phyloP scores from a whole-genome alignment of 2,797 vertebrate species.

The Aeoliscus strigatus region DNA sequence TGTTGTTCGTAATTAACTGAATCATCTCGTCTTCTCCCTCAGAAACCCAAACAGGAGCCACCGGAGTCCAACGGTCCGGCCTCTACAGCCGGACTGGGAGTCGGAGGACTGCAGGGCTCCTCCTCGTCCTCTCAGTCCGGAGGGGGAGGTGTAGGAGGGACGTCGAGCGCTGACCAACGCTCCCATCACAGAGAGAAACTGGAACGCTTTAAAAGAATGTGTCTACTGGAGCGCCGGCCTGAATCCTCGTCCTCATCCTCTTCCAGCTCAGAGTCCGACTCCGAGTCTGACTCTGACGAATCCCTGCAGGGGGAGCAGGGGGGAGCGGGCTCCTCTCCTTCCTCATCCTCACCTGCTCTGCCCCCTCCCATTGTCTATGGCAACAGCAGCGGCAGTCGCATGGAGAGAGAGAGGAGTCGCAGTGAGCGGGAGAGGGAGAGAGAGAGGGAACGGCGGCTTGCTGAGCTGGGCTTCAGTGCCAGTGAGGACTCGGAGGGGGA shows the following conservation, averaged over 20 bases:
- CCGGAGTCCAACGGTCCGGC: constrained; percentile 66
- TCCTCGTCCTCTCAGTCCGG: constrained; percentile 9
- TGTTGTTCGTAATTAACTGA: too few species aligned
- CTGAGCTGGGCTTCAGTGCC: constrained; percentile 79
- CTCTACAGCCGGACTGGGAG: constrained; percentile 42
- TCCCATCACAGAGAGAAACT: constrained; percentile 88
- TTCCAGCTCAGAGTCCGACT: constrained; percentile 81
- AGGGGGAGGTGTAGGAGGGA: constrained; percentile 28
- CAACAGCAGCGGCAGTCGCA: constrained; percentile 45
- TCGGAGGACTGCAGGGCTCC: constrained; percentile 46
- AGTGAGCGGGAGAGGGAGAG: constrained; percentile 57
- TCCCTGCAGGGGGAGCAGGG: constrained; percentile 50
- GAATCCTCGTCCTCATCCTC: constrained; percentile 84
- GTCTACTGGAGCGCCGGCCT: constrained; percentile 83
- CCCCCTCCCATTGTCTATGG: constrained; percentile 50
- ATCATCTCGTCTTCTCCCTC: neutral
- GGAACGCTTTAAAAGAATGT: constrained; percentile 90
- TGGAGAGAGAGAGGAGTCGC: constrained; percentile 44
- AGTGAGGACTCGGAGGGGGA: constrained; percentile 79
- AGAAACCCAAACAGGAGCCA: constrained; percentile 82
- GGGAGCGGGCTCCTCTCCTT: constrained; percentile 50
- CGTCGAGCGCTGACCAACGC: constrained; percentile 72
- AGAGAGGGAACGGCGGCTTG: constrained; percentile 66
- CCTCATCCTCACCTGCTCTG: constrained; percentile 40
- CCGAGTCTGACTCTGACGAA: constrained; percentile 73